Base-by-base conservation (phyloP, 35 echinoderm and acorn worm species). In the Heliocidaris tuberculata region DNA sequence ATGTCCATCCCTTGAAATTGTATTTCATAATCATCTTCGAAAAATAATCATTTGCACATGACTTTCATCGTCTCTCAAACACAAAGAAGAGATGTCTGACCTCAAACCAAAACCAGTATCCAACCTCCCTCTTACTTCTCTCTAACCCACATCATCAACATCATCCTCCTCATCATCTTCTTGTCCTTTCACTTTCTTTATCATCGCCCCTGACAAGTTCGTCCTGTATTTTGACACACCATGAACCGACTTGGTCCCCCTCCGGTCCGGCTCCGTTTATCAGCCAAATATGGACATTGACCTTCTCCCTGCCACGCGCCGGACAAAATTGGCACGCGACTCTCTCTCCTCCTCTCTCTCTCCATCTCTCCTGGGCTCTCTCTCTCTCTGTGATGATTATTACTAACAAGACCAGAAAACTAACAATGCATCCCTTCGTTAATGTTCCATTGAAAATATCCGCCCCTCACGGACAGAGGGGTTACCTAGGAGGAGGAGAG, bases 391-490 rank as follows among this genome's bases (percentile, higher is more conserved):
- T 70, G 60, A 70, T 24, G 60, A 70, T 27, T 27, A 52, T 52
- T 27, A 16, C 60, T 70, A 70, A 70, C 60, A 70, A 70, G 60
- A 70, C 17, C 60, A 70, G 17, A 24, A 70, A 70, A 70, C 60
- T 29, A 88, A 88, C 86, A 88, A 88, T 88, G 86, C 30, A 70
- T 70, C 86, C 86, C 86, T 48, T 88, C 86, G 86, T 48, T 88
- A 88, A 88, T 88, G 47, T 88, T 88, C 86, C 86, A 88, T 88
- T 88, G 47, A 88, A 32, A 35, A 88, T 88, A 42, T 88, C 86
- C 86, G 86, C 86, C 86, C 86, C 86, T 88, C 15, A 35, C 31
- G 21, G 86, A 13, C 31, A 19, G 86, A 88, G 86, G 13, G 60
- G 60, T 1, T 15, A 19, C 21, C 2, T 16, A 70, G 24, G 60